These are phyloP conservation scores for Orgyia antiqua DNA, from an alignment of 2,888 invertebrate genomes.

Conservation along the genomic window DNA sequence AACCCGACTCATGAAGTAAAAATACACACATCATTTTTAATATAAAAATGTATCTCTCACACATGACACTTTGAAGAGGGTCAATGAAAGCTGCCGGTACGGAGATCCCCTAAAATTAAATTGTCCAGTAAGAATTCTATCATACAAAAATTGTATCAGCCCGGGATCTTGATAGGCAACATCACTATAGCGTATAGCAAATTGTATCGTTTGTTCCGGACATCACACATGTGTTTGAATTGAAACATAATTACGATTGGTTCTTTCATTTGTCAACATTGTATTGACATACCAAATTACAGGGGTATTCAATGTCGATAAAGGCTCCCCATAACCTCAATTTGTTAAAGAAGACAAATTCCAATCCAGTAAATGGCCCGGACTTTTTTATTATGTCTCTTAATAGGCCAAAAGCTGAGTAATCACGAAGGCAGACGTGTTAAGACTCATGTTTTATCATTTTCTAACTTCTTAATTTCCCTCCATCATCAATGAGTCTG, in stretches of 20 bases:
- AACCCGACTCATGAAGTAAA: conserved; percentile 6
- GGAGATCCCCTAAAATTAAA: conserved; percentile 20
- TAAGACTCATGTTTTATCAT: too few relatives aligned
- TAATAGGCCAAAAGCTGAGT: too few relatives aligned
- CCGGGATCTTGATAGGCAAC: conserved; percentile 8
- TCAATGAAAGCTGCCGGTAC: conserved; percentile 9
- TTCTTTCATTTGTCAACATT: too few relatives aligned
- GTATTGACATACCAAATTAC: too few relatives aligned
- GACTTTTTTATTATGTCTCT: too few relatives aligned
- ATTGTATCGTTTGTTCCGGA: conserved; percentile 16
- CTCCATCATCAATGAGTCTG: too few relatives aligned
- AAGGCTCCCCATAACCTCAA: too few relatives aligned
- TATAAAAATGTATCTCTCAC: conserved; percentile 14
- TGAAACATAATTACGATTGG: conserved; percentile 13
- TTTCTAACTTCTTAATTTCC: too few relatives aligned
- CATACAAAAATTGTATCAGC: conserved; percentile 8
- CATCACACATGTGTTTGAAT: conserved; percentile 11
- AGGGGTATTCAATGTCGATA: too few relatives aligned
- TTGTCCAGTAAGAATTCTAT: conserved; percentile 11
- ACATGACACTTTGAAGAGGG: conserved; percentile 20
- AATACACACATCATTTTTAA: conserved; percentile 1
- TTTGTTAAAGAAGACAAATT: too few relatives aligned
- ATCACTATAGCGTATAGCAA: conserved; percentile 14
- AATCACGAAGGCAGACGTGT: too few relatives aligned
- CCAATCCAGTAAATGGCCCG: too few relatives aligned